Evolutionary conservation across 2,113 vertebrate species (phyloP), one percentile per base, ranked within the genome.

Genomic region (Centrocercus urophasianus): DNA sequence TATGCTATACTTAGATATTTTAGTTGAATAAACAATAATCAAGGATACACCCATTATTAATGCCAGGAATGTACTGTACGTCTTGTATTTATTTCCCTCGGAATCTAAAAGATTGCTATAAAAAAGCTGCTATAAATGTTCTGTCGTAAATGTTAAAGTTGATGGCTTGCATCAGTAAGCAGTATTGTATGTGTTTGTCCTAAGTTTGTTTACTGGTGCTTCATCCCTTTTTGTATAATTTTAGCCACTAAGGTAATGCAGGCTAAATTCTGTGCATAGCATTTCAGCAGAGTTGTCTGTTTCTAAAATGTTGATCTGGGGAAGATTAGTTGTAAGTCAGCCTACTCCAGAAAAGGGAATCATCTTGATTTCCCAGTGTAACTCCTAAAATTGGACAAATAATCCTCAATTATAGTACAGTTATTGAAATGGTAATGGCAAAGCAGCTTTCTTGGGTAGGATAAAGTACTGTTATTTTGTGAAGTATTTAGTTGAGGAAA

Each of bases 1-100:
- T 92, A 61, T 64, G 50, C 78, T 96, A 10, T 80, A 86, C 43
- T 86, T 92, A 27, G 30, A 10, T 96, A 81, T 90, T 88, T 88
- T 75, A 77, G 27, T 67, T 93, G 69, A n/a, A 83, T 79, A 83
- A 91, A 47, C 32, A 93, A 43, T 88, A 90, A 77, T 83, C 78
- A 91, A 93, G 83, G 38, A 45, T 91, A 66, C 38, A 60, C 25
- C 45, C 54, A 34, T 70, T 83, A 50, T 47, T 87, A 83, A 78
- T 89, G 40, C 27, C 18, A 61, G 47, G 48, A 89, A 59, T 60
- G 40, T 83, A 32, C 66, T 83, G 19, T 73, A 63, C 66, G 21
- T 78, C 52, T 91, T 86, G 3, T 63, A 59, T 79, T 91, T 63
- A 61, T 79, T 91, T 78, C 13, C 19, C 64, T 90, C 36, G 81